A percentile compares a stretch with the other conserved stretches of the same genome.
Evolutionary conservation across 1,140 invertebrate species (phyloP).

Genomic region (Apocrypta bakeri): DNA sequence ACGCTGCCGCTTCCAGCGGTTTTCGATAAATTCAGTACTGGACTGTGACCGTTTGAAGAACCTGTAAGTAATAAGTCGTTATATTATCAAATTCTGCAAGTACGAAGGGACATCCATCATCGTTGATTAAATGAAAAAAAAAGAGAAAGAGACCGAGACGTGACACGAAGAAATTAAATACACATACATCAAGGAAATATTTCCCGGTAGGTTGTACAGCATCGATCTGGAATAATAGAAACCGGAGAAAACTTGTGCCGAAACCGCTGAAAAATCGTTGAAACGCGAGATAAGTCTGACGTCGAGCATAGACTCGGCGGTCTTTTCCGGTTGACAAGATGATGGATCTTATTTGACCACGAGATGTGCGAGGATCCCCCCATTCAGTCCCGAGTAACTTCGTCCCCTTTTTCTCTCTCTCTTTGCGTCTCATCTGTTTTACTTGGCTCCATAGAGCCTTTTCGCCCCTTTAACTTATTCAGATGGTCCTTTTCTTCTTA

Average conservation of each 20-base stretch:
- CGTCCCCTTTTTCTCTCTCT: conserved; percentile 18
- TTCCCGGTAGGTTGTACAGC: no score
- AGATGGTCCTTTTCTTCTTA: neutral
- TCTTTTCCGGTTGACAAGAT: conserved; percentile 63
- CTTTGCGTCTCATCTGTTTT: conserved; percentile 57
- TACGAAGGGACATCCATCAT: neutral
- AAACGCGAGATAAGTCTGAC: conserved; percentile 45
- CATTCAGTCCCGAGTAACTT: conserved; percentile 33
- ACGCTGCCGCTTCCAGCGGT: conserved; percentile 83
- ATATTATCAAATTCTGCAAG: neutral
- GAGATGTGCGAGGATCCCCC: conserved; percentile 51
- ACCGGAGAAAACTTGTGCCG: neutral
- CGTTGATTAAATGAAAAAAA: no score
- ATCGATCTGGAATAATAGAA: conserved; percentile 45
- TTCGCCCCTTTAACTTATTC: neutral
- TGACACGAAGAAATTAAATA: conserved; percentile 13
- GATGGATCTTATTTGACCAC: conserved; percentile 74
- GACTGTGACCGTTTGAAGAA: conserved; percentile 91
- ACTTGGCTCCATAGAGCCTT: conserved; percentile 45
- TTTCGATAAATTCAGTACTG: conserved; percentile 91
- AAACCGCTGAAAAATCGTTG: conserved; percentile 49
- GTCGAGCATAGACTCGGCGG: conserved; percentile 19
- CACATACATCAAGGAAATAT: conserved; percentile 6
- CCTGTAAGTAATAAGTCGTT: conserved; percentile 75
- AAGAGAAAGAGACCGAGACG: neutral